These are phyloP conservation scores for Poicephalus gulielmi DNA, from an alignment of 2,113 vertebrate genomes.

Conservation along the genomic window DNA sequence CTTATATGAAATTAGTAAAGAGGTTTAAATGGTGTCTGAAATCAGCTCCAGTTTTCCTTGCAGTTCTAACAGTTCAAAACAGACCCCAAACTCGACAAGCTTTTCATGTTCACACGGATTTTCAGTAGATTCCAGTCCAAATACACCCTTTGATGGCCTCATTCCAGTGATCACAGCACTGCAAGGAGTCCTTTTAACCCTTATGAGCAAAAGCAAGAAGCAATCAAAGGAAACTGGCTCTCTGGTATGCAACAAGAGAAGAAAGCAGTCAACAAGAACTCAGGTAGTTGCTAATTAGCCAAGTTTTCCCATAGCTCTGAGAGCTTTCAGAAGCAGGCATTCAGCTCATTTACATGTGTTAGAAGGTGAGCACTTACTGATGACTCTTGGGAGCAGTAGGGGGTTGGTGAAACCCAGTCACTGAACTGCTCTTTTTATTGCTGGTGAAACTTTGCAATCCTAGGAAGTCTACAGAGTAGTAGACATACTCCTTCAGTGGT, in stretches of 20 bases:
- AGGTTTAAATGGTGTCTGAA: background rate
- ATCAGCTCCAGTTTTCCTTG: background rate
- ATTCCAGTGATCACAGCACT: background rate
- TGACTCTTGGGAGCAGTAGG: background rate
- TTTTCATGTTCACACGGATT: background rate
- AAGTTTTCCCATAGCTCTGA: background rate
- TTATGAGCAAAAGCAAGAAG: background rate
- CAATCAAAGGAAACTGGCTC: background rate
- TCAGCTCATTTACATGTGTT: background rate
- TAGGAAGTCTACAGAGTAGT: background rate
- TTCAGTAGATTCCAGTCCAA: background rate
- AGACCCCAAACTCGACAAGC: fast-evolving
- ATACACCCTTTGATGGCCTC: background rate
- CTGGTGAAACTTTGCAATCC: background rate
- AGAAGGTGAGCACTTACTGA: background rate
- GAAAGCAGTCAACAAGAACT: background rate
- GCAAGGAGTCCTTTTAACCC: background rate
- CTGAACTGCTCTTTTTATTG: background rate
- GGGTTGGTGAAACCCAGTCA: background rate
- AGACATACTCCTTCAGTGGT: background rate
- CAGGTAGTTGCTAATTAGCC: background rate
- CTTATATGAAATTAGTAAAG: background rate
- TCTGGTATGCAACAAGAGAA: background rate
- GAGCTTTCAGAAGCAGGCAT: background rate
- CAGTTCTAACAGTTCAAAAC: background rate